Conservation (phyloP, 2,113 vertebrate genomes). For the Hystrix brachyura region DNA sequence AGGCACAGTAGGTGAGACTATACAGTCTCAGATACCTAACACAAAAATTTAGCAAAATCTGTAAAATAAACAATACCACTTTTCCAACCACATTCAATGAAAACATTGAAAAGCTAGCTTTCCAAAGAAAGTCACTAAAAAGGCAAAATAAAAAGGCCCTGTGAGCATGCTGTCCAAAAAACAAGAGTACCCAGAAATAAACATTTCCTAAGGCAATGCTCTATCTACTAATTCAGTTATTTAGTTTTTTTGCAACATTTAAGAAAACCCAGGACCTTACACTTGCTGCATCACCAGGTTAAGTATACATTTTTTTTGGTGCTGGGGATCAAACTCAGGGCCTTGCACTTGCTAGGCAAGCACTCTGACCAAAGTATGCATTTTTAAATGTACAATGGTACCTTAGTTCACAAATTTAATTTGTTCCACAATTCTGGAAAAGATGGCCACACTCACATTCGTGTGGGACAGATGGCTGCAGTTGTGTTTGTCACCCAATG, state of each 20-base stretch:
- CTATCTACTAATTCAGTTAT: background rate
- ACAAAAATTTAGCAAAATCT: background rate
- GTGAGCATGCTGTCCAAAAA: background rate
- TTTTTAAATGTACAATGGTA: background rate
- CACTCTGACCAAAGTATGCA: background rate
- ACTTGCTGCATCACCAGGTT: background rate
- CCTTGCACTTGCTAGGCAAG: background rate
- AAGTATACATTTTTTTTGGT: background rate
- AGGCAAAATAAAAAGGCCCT: background rate
- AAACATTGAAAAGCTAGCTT: background rate
- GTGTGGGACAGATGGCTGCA: background rate
- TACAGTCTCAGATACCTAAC: background rate
- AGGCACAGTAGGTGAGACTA: background rate
- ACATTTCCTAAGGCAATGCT: background rate
- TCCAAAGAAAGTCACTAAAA: conserved; percentile 41
- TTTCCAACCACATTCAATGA: background rate
- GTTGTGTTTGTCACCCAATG: background rate
- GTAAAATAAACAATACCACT: background rate
- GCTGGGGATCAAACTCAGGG: too few species aligned
- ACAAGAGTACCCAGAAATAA: background rate
- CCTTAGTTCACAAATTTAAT: background rate
- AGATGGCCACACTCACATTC: background rate
- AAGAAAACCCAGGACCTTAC: background rate
- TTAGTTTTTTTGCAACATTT: background rate
- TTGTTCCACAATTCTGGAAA: background rate